Conservation (phyloP, 2,888 invertebrate species). For the Metalampra italica region DNA sequence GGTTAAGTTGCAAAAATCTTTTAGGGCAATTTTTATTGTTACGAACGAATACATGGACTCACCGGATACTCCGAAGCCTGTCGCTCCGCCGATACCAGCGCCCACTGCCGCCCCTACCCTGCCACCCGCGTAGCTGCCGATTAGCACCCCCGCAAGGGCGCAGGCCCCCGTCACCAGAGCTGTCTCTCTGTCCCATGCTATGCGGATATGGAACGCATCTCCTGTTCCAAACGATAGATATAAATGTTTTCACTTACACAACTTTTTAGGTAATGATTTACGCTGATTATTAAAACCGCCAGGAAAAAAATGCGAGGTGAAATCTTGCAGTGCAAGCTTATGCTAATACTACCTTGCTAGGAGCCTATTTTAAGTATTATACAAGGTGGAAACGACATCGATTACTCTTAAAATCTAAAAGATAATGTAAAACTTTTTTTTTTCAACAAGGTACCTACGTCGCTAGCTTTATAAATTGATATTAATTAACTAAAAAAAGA, state of each 20-base stretch:
- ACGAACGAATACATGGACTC: constrained; percentile 21
- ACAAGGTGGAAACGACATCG: no score
- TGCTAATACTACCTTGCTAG: no score
- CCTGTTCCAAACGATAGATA: constrained; percentile 25
- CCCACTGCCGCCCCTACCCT: constrained; percentile 53
- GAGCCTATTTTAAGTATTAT: no score
- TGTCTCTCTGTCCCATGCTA: constrained; percentile 49
- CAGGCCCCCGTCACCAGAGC: constrained; percentile 42
- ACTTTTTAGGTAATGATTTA: neutral
- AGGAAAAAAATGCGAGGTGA: neutral
- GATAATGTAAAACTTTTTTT: no score
- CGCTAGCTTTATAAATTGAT: no score
- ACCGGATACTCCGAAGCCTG: constrained; percentile 53
- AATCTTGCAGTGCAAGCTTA: no score
- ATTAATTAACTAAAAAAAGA: no score
- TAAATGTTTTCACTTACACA: neutral
- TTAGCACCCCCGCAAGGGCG: constrained; percentile 47
- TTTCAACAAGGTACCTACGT: no score
- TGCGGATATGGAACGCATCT: constrained; percentile 51
- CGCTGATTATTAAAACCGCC: neutral
- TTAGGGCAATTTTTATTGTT: no score
- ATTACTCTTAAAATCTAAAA: no score
- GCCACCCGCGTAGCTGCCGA: constrained; percentile 57
- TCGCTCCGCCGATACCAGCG: constrained; percentile 49
- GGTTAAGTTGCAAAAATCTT: no score